phyloP scores from a whole-genome alignment of 2,113 vertebrate genomes.

The Microcebus tavaratra region DNA sequence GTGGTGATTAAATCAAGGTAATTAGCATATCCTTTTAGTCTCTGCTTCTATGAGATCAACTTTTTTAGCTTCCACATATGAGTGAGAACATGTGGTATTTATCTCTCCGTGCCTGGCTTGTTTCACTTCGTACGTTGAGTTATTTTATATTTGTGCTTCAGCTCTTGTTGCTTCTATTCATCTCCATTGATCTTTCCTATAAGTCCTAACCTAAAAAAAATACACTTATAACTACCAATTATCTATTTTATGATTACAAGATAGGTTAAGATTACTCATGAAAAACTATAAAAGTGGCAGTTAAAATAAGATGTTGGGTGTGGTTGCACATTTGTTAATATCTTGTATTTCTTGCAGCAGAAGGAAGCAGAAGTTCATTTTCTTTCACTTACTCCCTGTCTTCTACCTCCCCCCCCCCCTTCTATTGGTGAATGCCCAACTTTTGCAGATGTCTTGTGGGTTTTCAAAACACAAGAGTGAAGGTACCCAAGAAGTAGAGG shows the following conservation, averaged over 20 bases:
- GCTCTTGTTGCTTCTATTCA: too few relatives aligned
- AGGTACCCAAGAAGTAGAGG: background rate
- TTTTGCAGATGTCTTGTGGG: background rate
- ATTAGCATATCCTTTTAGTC: too few relatives aligned
- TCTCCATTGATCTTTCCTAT: background rate
- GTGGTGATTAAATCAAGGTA: too few relatives aligned
- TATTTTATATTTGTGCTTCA: fast-evolving
- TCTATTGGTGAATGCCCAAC: fast-evolving
- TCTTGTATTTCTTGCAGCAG: background rate
- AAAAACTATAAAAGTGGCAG: background rate
- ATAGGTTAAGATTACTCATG: fast-evolving
- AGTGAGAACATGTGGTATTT: background rate
- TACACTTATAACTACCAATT: background rate
- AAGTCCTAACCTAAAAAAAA: background rate
- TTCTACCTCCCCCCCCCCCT: background rate
- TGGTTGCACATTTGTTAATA: fast-evolving
- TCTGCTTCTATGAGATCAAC: background rate
- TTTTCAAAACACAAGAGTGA: background rate
- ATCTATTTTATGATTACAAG: background rate
- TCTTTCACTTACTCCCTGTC: background rate
- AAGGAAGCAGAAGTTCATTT: background rate
- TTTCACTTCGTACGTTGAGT: background rate
- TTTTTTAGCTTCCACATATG: background rate
- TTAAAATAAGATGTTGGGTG: background rate
- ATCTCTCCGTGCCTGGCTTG: background rate